A percentile compares a stretch with the other conserved stretches of the same genome.
Evolutionary conservation across 2,797 vertebrate genomes (phyloP).

Genomic region (Diceros bicornis): DNA sequence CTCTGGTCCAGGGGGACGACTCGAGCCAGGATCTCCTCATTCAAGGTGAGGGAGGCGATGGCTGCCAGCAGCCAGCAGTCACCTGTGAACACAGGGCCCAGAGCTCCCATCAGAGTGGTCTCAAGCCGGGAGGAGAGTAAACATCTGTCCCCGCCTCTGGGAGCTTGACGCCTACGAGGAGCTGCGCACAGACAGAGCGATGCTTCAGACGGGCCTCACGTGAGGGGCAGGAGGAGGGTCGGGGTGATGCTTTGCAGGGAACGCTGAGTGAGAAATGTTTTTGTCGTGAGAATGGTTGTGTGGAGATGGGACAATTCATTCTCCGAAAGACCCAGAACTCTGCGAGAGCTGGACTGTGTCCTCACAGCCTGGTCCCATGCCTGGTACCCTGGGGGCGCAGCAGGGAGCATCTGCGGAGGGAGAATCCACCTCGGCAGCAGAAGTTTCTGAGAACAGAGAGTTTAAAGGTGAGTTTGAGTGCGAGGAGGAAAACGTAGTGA

Average conservation of each 20-base stretch:
- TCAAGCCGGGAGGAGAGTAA: not conserved
- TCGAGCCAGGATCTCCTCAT: slow-evolving; percentile 92
- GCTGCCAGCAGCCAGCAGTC: slow-evolving; percentile 97
- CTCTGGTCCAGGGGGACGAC: slow-evolving; percentile 93
- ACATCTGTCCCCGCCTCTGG: fast-evolving
- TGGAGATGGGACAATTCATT: not conserved
- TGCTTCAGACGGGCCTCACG: not conserved
- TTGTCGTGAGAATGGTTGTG: not conserved
- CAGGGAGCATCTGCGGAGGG: not conserved
- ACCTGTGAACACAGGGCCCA: slow-evolving; percentile 87
- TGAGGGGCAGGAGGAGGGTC: not conserved
- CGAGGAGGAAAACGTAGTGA: not conserved
- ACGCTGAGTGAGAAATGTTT: not conserved
- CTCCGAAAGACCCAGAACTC: not conserved
- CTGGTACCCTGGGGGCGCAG: fast-evolving
- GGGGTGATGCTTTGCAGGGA: not conserved
- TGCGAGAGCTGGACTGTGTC: not conserved
- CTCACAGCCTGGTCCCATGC: not conserved
- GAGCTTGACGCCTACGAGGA: not conserved
- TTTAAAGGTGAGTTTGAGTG: not conserved
- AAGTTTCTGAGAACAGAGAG: not conserved
- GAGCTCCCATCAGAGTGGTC: not conserved
- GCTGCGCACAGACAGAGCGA: fast-evolving
- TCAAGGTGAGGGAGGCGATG: slow-evolving; percentile 95
- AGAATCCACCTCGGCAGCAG: fast-evolving